Evolutionary conservation across 2,113 vertebrate species (phyloP), one percentile per base, ranked within the genome.

Genomic region (Anarhynchus alexandrinus): DNA sequence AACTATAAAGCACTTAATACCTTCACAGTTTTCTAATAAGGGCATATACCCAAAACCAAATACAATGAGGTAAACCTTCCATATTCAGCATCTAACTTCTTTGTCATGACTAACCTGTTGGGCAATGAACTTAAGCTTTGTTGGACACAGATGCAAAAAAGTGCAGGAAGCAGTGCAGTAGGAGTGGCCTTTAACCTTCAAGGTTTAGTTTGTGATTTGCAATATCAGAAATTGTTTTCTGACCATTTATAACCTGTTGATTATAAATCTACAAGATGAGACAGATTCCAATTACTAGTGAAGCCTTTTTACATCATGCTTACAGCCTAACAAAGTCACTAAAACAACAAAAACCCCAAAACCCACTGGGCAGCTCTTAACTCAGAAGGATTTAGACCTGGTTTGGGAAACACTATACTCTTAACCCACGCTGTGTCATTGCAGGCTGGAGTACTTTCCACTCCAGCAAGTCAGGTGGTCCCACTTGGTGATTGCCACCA

Each of bases 371-470:
- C 43, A 59, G 23, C 7, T 52, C 23, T 86, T 49, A 82, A 11
- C 5, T 45, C 32, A 64, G 51, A 70, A 38, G 34, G 34, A 36
- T 59, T 57, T 84, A 59, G 26, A 42, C 1, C 3, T 20, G 12
- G 12, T 55, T 88, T 77, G 83, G 47, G 12, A 59, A 89, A 40
- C 7, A 1, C 21, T 45, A 3, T 5, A 8, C 9, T 38, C 5
- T 23, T 43, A 45, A 29, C 61, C 57, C 34, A 65, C 43, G 21
- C 4, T 0, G 0, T 15, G 30, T 20, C 25, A 81, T 5, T 81
- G 21, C 2, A 7, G 25, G 18, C 7, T 69, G 30, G 36, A 58
- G 21, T 43, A 47, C 27, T 59, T 59, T 32, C 47, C 30, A 21
- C 3, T n/a, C 34, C 19, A 38, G 5, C 1, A 3, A 52, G 5